phyloP scores from a whole-genome alignment of 2,113 vertebrate species.

The Daboia siamensis region DNA sequence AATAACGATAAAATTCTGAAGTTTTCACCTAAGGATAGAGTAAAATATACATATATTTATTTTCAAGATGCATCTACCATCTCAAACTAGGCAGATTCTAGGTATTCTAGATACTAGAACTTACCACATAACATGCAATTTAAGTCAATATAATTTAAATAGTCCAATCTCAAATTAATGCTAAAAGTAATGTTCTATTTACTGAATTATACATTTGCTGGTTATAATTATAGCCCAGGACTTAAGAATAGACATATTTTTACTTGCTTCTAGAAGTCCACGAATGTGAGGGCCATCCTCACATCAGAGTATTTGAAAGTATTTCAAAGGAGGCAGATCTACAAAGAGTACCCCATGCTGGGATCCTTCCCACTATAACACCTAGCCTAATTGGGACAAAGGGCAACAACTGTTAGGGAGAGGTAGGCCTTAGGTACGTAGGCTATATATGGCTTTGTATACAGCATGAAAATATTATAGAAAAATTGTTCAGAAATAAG shows the following conservation, averaged over 20 bases:
- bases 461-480: conserved; percentile 40
- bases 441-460: not conserved
- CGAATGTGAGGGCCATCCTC: not conserved
- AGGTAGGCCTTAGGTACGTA: not conserved
- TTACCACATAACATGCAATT: not conserved
- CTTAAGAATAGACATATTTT: not conserved
- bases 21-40: conserved; percentile 91
- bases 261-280: not conserved
- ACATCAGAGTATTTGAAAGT: not conserved
- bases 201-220: not conserved
- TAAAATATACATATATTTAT: conserved; percentile 61
- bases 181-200: not conserved
- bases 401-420: not conserved
- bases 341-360: not conserved
- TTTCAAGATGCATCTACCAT: not conserved
- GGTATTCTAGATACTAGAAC: not conserved
- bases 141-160: not conserved
- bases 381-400: not conserved
- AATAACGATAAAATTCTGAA: conserved; percentile 98
- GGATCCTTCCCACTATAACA: not conserved
- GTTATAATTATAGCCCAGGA: not conserved
- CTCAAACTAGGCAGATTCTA: not conserved
- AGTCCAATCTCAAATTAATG: not conserved
- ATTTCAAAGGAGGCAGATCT: not conserved
- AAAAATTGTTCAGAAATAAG: conserved; percentile 37